Percentiles rank a stretch among this genome's conserved stretches.
Evolutionary conservation across 2,888 invertebrate genomes (phyloP).

Genomic region (Oeneis ivallda): DNA sequence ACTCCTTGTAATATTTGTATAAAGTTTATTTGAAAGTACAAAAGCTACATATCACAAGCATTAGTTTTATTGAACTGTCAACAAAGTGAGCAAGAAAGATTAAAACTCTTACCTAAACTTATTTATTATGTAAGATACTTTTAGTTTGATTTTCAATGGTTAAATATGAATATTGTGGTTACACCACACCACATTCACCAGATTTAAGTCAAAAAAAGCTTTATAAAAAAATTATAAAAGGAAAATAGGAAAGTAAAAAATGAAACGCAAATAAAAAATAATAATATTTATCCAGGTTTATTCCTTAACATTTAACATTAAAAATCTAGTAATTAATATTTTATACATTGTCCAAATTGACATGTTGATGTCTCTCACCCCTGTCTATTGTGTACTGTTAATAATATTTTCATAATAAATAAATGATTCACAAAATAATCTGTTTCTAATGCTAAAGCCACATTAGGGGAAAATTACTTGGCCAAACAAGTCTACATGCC

Average conservation of each 20-base stretch:
- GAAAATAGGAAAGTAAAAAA: constrained; percentile 52
- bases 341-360: constrained; percentile 77
- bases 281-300: constrained; percentile 80
- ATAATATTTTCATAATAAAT: constrained; percentile 37
- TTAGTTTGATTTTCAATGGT: no score
- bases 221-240: constrained; percentile 25
- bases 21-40: constrained; percentile 49
- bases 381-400: constrained; percentile 56
- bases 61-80: constrained; percentile 15
- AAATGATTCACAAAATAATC: constrained; percentile 44
- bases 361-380: constrained; percentile 65
- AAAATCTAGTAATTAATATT: constrained; percentile 76
- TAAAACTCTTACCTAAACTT: neutral
- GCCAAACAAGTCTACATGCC: neutral
- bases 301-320: constrained; percentile 78
- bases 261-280: constrained; percentile 72
- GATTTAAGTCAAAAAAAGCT: neutral
- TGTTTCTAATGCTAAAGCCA: constrained; percentile 2
- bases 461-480: neutral
- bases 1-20: constrained; percentile 34
- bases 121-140: no score
- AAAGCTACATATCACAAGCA: constrained; percentile 54
- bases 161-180: no score
- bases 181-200: neutral
- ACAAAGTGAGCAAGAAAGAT: neutral